Base-by-base conservation (phyloP, 2,888 invertebrate species). In the Bembecia ichneumoniformis region DNA sequence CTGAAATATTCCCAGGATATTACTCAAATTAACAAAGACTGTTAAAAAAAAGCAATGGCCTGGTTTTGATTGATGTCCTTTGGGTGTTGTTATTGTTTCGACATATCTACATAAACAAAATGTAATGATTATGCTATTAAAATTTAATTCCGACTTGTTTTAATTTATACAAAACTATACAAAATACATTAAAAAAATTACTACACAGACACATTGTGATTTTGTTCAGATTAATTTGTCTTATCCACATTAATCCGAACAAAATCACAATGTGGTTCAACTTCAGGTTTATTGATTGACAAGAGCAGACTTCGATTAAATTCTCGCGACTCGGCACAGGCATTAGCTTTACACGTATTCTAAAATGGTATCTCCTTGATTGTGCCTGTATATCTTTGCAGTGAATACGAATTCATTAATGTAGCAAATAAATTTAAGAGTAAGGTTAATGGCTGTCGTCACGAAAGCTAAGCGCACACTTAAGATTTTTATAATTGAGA, bases 201-300 rank as follows among this genome's bases (percentile, higher is more conserved):
- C 28, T 7, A 28, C 28, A 7, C 3, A 28, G 28, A 28, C 28
- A 28, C 20, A n/a, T n/a, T n/a, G n/a, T n/a, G n/a, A n/a, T n/a
- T n/a, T n/a, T n/a, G n/a, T n/a, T n/a, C n/a, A n/a, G n/a, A n/a
- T n/a, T 28, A 5, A 28, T 9, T 3, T 1, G 44, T 44, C 44
- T 44, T 67, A 61, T 82, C 84, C 79, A 72, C 54, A 58, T 52
- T 64, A 74, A 56, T 50, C 64, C 60, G 49, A 52, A 60, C 58
- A 52, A 13, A 50, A 54, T 53, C 62, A 69, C 71, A 72, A 73
- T 75, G 71, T 73, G 74, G 60, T 66, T 66, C 64, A 64, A 66
- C 62, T 73, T 60, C 55, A 66, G 43, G 64, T 82, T 82, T 83
- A 83, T 82, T 83, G 82, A 83, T 84, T 82, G 84, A 84, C 83